Conservation (phyloP, 2,888 invertebrate genomes). For the Dione vanillae region DNA sequence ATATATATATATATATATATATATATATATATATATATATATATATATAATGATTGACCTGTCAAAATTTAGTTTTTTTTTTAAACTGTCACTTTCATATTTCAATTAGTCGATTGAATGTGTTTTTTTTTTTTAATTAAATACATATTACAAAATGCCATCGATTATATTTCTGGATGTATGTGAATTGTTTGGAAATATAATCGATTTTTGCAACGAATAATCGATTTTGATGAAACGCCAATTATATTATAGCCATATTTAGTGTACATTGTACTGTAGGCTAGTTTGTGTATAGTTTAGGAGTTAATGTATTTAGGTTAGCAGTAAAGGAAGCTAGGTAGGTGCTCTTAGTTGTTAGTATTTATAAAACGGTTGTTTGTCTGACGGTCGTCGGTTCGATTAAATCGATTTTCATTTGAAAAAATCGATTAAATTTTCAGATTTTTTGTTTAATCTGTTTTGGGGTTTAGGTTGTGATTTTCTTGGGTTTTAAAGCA, state of each 20-base stretch:
- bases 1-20: too few species aligned
- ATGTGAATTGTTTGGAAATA: neutral
- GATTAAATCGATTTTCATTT: slow-evolving; percentile 9
- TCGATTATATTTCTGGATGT: neutral
- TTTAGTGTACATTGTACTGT: slow-evolving; percentile 35
- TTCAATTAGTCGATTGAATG: slow-evolving; percentile 13
- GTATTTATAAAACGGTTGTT: slow-evolving; percentile 46
- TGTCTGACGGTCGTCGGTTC: slow-evolving; percentile 18
- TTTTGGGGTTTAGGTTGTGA: neutral
- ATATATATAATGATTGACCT: neutral
- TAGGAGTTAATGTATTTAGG: slow-evolving; percentile 32
- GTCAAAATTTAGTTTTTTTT: neutral
- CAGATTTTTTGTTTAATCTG: neutral
- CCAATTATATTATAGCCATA: slow-evolving; percentile 44
- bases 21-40: too few species aligned
- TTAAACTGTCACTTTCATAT: neutral
- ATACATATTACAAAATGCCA: neutral
- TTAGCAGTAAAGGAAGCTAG: slow-evolving; percentile 42
- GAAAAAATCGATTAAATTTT: neutral
- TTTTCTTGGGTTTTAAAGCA: neutral
- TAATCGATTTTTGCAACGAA: slow-evolving; percentile 1
- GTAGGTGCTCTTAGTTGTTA: slow-evolving; percentile 51
- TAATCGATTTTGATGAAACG: slow-evolving; percentile 30
- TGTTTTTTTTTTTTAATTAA: neutral
- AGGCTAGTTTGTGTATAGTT: slow-evolving; percentile 46